Conservation (phyloP, 2,113 vertebrate genomes). For the Trematomus loennbergii region DNA sequence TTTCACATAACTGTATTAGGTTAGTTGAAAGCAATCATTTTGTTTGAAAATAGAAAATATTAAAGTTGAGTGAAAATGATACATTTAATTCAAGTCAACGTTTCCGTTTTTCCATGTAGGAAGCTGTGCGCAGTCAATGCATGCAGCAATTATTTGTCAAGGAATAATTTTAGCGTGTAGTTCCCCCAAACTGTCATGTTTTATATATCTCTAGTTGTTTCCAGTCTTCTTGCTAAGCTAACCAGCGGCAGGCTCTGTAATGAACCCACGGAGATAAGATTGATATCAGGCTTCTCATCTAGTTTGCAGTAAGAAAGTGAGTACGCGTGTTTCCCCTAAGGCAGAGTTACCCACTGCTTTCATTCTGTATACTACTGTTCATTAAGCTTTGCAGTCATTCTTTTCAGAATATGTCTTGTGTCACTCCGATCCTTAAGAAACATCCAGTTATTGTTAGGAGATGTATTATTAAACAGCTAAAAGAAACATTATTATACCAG, state of each 20-base stretch:
- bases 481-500: background rate
- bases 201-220: background rate
- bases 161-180: background rate
- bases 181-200: background rate
- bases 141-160: background rate
- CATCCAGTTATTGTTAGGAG: background rate
- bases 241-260: background rate
- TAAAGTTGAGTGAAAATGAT: no score
- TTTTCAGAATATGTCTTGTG: background rate
- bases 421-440: background rate
- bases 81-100: no score
- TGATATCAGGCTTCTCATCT: background rate
- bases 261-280: background rate
- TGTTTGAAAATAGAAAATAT: no score
- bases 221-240: background rate
- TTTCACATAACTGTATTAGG: no score
- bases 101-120: no score
- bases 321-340: background rate
- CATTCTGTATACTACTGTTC: background rate
- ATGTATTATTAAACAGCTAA: slow-evolving; percentile 1
- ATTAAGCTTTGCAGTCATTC: background rate
- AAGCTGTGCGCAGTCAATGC: background rate
- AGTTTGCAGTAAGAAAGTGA: background rate
- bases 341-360: background rate
- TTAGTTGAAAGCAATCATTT: no score